Conservation (phyloP, 2,797 vertebrate genomes). For the Sebastes oblongus region DNA sequence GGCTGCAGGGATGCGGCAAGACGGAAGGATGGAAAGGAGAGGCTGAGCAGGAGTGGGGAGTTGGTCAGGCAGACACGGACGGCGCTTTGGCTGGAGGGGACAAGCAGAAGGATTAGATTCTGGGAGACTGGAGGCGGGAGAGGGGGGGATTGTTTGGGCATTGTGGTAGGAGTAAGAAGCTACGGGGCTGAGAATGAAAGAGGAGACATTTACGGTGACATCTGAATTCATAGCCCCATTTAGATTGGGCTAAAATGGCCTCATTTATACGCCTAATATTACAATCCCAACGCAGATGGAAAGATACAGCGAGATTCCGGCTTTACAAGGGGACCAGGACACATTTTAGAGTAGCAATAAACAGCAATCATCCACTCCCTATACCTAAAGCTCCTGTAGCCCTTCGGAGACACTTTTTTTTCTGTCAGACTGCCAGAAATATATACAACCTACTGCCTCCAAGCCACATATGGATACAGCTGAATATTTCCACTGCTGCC, state of each 20-base stretch:
- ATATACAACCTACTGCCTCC: constrained; percentile 9
- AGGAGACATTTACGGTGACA: constrained; percentile 65
- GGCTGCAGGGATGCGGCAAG: constrained; percentile 69
- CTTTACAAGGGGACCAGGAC: constrained; percentile 37
- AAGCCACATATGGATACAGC: constrained; percentile 6
- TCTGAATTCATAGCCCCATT: constrained; percentile 68
- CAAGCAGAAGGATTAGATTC: constrained; percentile 77
- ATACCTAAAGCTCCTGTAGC: constrained; percentile 18
- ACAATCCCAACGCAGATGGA: constrained; percentile 58
- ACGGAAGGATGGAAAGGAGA: constrained; percentile 65
- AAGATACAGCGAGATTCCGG: constrained; percentile 44
- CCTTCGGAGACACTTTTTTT: constrained; percentile 10
- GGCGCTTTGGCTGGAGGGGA: constrained; percentile 70
- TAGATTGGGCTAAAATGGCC: constrained; percentile 58
- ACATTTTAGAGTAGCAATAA: constrained; percentile 55
- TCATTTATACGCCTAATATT: constrained; percentile 54
- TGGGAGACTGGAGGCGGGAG: constrained; percentile 71
- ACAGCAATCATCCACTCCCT: constrained; percentile 48
- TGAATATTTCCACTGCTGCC: neutral
- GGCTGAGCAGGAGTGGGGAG: constrained; percentile 65
- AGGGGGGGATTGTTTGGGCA: constrained; percentile 66
- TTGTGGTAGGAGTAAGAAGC: constrained; percentile 66
- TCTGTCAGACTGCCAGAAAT: constrained; percentile 27
- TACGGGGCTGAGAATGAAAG: constrained; percentile 55
- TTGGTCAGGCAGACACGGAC: constrained; percentile 74